Conservation (phyloP, 2,113 vertebrate species). For the Barbus barbus region DNA sequence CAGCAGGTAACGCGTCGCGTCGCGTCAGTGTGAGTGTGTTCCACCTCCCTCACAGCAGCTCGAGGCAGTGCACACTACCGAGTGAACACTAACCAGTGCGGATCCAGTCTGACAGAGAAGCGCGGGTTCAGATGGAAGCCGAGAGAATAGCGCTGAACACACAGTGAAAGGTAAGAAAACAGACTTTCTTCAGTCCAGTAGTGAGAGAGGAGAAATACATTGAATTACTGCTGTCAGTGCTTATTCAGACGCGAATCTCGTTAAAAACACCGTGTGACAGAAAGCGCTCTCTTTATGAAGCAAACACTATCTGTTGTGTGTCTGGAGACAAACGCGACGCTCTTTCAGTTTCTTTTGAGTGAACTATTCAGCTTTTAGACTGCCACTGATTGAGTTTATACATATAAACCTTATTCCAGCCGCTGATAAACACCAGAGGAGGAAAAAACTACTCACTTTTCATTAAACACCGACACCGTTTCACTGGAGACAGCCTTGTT, state of each 20-base stretch:
- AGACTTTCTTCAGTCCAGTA: not conserved
- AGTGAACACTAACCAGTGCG: not conserved
- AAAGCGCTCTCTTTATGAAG: too few relatives aligned
- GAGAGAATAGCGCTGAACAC: not conserved
- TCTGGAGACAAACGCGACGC: too few relatives aligned
- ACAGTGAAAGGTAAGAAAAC: constrained; percentile 9
- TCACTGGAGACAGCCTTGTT: too few relatives aligned
- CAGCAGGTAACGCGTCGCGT: not conserved
- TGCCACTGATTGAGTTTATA: too few relatives aligned
- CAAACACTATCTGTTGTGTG: too few relatives aligned
- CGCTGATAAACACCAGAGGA: not conserved
- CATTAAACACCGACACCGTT: not conserved
- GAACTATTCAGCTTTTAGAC: too few relatives aligned
- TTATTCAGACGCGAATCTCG: too few relatives aligned
- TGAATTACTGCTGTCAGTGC: too few relatives aligned
- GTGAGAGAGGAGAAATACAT: too few relatives aligned
- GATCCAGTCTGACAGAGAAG: not conserved
- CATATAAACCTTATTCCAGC: too few relatives aligned
- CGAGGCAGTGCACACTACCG: not conserved
- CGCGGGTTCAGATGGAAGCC: too few relatives aligned
- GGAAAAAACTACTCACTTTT: not conserved
- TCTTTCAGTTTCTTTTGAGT: not conserved
- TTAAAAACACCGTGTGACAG: too few relatives aligned
- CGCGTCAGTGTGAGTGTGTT: not conserved
- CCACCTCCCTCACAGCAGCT: not conserved